Percentiles rank a stretch among this genome's conserved stretches.
These are phyloP conservation scores for Corvus moneduloides DNA, from an alignment of 2,113 vertebrate species.

Conservation along the genomic window DNA sequence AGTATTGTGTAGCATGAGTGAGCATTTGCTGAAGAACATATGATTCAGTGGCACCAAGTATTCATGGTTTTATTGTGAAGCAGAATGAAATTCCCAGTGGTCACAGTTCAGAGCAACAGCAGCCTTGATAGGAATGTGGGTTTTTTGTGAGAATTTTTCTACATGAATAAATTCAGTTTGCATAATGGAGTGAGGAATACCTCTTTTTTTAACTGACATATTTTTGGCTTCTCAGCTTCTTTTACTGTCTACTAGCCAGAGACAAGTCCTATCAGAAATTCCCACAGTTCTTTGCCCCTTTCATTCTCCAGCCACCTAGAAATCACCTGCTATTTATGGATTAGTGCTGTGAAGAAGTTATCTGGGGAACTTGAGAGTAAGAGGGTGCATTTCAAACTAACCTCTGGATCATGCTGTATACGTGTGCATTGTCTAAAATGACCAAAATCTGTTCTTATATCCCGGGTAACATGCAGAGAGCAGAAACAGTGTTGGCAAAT, in stretches of 20 bases:
- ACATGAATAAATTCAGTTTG: slow-evolving; percentile 34
- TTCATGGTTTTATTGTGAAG: background rate
- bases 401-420: background rate
- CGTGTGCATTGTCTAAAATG: background rate
- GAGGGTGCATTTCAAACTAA: background rate
- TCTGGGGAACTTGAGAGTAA: background rate
- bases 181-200: slow-evolving; percentile 31
- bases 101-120: background rate
- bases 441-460: background rate
- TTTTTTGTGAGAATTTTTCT: background rate
- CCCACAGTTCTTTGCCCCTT: slow-evolving; percentile 3
- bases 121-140: background rate
- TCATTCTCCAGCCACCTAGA: slow-evolving; percentile 11
- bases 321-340: slow-evolving; percentile 51
- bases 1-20: background rate
- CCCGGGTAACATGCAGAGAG: background rate
- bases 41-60: background rate
- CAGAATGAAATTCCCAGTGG: background rate
- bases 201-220: slow-evolving; percentile 58
- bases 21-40: background rate
- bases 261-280: slow-evolving; percentile 33
- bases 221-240: slow-evolving; percentile 52
- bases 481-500: background rate
- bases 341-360: background rate
- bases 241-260: slow-evolving; percentile 36